Conservation (phyloP, 2,113 vertebrate species). For the Myotis yumanensis region DNA sequence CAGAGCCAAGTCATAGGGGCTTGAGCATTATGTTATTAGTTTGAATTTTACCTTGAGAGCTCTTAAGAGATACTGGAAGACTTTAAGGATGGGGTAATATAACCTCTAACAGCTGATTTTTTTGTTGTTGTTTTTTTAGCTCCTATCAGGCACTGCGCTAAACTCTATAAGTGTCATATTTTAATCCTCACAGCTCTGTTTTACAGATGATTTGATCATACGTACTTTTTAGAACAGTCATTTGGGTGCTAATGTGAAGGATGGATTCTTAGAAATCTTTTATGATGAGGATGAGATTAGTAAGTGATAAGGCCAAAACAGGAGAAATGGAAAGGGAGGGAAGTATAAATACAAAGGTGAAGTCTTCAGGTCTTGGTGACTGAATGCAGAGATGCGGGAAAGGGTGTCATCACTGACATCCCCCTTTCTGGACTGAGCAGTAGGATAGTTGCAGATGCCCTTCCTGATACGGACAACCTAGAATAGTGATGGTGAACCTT, state of each 20-base stretch:
- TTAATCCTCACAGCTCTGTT: background rate
- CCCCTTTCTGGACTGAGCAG: background rate
- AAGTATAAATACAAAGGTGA: background rate
- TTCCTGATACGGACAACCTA: background rate
- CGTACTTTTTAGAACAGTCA: background rate
- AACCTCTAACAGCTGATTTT: background rate
- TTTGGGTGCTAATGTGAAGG: slow-evolving; percentile 7
- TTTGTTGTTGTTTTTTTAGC: background rate
- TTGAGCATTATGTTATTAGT: background rate
- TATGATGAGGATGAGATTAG: background rate
- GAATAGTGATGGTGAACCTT: too few relatives aligned
- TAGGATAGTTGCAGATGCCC: background rate
- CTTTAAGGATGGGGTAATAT: background rate
- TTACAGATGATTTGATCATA: background rate
- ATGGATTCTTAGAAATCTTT: background rate
- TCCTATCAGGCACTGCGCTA: background rate
- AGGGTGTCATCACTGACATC: background rate
- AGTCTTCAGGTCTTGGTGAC: background rate
- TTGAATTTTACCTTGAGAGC: slow-evolving; percentile 26
- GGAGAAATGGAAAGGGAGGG: background rate
- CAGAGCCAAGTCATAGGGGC: background rate
- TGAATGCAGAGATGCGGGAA: background rate
- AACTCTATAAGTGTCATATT: background rate
- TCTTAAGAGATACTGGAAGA: background rate
- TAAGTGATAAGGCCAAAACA: background rate